Percentiles rank a stretch among this genome's conserved stretches.
Conservation (phyloP, 2,113 vertebrate species). For the Phrynocephalus versicolor region DNA sequence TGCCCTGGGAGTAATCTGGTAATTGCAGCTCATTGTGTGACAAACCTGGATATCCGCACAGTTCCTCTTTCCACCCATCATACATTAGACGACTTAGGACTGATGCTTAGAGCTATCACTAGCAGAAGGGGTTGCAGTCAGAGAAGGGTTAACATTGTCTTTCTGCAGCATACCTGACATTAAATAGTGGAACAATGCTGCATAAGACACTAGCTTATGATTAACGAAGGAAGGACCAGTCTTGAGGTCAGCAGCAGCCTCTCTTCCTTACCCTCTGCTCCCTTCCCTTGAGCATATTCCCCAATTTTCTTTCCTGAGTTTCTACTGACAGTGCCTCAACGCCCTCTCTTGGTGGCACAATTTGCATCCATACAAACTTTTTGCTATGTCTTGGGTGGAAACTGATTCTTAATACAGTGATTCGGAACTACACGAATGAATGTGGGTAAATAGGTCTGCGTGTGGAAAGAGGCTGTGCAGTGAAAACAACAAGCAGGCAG, state of each 20-base stretch:
- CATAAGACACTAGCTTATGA: not conserved
- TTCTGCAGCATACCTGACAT: not conserved
- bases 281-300: accelerated
- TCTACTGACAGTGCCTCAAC: slow-evolving; percentile 54
- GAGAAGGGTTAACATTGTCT: not conserved
- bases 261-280: not conserved
- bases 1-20: not conserved
- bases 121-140: not conserved
- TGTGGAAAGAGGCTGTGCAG: not conserved
- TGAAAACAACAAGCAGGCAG: not conserved
- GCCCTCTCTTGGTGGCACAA: slow-evolving; percentile 63
- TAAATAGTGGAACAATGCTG: not conserved
- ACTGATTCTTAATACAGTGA: accelerated
- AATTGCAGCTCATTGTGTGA: not conserved
- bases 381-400: not conserved
- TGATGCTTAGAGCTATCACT: not conserved
- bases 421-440: not conserved
- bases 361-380: not conserved
- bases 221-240: accelerated
- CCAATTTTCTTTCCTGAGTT: not conserved
- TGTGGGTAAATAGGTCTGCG: not conserved
- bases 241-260: not conserved
- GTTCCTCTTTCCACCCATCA: too few relatives aligned
- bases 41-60: not conserved
- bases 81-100: not conserved